These are phyloP conservation scores for Platycheirus rosarum DNA, from an alignment of 2,888 invertebrate species.

Conservation along the genomic window DNA sequence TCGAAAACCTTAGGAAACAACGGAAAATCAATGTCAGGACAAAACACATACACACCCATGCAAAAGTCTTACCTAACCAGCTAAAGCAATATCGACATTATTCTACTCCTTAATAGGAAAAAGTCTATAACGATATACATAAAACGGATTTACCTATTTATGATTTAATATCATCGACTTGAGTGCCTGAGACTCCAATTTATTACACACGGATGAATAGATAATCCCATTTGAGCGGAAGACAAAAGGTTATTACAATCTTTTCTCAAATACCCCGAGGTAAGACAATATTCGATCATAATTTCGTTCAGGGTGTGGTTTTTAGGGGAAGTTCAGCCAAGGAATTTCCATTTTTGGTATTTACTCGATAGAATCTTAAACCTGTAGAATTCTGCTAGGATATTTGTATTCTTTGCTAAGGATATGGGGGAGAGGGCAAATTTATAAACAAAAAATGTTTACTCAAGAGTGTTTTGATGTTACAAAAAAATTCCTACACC, in stretches of 20 bases:
- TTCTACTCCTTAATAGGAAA: slow-evolving; percentile 3
- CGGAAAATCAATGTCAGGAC: no score
- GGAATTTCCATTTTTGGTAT: slow-evolving; percentile 55
- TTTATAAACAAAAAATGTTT: not conserved
- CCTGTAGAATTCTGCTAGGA: slow-evolving; percentile 49
- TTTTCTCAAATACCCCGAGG: slow-evolving; percentile 58
- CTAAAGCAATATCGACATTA: slow-evolving; percentile 54
- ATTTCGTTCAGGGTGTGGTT: slow-evolving; percentile 44
- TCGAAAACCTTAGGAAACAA: no score
- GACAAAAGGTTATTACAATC: slow-evolving; percentile 73
- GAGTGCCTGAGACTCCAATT: slow-evolving; percentile 58
- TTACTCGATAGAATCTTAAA: slow-evolving; percentile 55
- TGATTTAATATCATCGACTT: slow-evolving; percentile 65
- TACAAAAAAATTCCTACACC: slow-evolving; percentile 11
- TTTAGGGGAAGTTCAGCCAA: slow-evolving; percentile 20
- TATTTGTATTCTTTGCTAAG: not conserved
- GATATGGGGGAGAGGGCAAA: not conserved
- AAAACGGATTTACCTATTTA: slow-evolving; percentile 56
- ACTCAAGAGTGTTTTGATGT: not conserved
- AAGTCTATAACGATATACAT: slow-evolving; percentile 28
- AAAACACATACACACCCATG: no score
- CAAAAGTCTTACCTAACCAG: no score
- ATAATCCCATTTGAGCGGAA: slow-evolving; percentile 72
- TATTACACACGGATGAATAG: slow-evolving; percentile 72
- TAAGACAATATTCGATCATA: slow-evolving; percentile 71